Conservation (phyloP, 2,113 vertebrate species). For the Lophius piscatorius region DNA sequence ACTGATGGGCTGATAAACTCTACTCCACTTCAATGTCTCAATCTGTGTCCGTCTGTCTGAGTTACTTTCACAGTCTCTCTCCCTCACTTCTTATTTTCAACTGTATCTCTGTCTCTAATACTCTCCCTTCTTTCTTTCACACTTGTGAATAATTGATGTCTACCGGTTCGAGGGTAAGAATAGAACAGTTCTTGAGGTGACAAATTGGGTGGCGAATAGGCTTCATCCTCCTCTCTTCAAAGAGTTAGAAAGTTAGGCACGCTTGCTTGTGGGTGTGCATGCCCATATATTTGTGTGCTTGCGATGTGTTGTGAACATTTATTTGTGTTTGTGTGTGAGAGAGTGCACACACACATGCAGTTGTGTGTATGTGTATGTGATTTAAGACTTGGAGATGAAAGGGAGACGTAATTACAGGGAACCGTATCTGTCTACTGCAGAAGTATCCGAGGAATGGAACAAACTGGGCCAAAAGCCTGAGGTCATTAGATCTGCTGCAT, state of each 20-base stretch:
- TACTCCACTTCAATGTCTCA: slow-evolving; percentile 48
- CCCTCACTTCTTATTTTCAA: slow-evolving; percentile 54
- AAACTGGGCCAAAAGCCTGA: slow-evolving; percentile 78
- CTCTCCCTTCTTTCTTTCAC: slow-evolving; percentile 63
- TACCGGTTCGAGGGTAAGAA: slow-evolving; percentile 78
- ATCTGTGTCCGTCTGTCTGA: slow-evolving; percentile 58
- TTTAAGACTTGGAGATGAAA: slow-evolving; percentile 78
- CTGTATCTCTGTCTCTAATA: slow-evolving; percentile 66
- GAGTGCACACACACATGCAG: slow-evolving; percentile 6
- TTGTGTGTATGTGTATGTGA: slow-evolving; percentile 64
- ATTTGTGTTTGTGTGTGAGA: slow-evolving; percentile 33
- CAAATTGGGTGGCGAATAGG: slow-evolving; percentile 67
- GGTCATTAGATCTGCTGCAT: slow-evolving; percentile 73
- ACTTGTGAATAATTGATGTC: slow-evolving; percentile 81
- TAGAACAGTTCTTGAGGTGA: slow-evolving; percentile 81
- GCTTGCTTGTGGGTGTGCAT: slow-evolving; percentile 38
- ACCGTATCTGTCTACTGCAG: slow-evolving; percentile 78
- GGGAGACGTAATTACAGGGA: slow-evolving; percentile 79
- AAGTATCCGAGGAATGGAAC: slow-evolving; percentile 80
- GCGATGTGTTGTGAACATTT: slow-evolving; percentile 31
- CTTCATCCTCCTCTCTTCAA: slow-evolving; percentile 71
- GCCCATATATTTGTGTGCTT: slow-evolving; percentile 34
- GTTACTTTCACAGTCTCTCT: slow-evolving; percentile 36
- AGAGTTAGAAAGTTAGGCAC: slow-evolving; percentile 65
- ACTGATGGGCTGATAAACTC: slow-evolving; percentile 75